Conservation (phyloP, 2,888 invertebrate genomes). For the Papilio protenor region DNA sequence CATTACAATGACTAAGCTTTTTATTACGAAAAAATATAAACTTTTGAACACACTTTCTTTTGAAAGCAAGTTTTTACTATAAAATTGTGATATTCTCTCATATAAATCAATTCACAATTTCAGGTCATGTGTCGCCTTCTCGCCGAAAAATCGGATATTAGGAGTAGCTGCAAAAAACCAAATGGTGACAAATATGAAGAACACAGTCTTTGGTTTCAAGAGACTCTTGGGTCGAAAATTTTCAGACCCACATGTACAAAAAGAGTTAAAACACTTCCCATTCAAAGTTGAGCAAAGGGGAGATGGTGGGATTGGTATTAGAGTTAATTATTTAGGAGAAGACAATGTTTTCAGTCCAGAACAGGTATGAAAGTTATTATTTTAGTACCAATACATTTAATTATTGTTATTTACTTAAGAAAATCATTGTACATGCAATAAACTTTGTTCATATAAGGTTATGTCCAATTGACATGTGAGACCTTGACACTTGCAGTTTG, state of each 20-base stretch:
- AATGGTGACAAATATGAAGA: slow-evolving; percentile 98
- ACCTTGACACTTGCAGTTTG: slow-evolving; percentile 37
- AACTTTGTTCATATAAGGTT: slow-evolving; percentile 27
- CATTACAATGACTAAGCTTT: slow-evolving; percentile 36
- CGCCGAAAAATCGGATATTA: slow-evolving; percentile 95
- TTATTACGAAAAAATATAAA: slow-evolving; percentile 10
- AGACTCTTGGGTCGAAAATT: slow-evolving; percentile 95
- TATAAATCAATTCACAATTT: slow-evolving; percentile 53
- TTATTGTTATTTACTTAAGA: background rate
- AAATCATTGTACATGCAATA: background rate
- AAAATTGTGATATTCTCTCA: slow-evolving; percentile 15
- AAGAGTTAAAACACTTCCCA: slow-evolving; percentile 91
- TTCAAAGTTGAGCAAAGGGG: slow-evolving; percentile 90
- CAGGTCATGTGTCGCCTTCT: slow-evolving; percentile 98
- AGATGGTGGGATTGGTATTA: slow-evolving; percentile 93
- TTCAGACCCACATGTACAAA: slow-evolving; percentile 94
- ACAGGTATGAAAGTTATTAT: slow-evolving; percentile 83
- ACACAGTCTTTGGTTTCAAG: slow-evolving; percentile 97
- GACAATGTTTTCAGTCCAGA: slow-evolving; percentile 94
- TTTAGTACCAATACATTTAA: background rate
- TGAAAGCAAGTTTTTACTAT: background rate
- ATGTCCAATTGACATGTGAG: slow-evolving; percentile 30
- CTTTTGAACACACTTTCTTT: background rate
- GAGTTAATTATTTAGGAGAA: slow-evolving; percentile 95
- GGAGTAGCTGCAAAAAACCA: slow-evolving; percentile 99